Evolutionary conservation across 2,888 invertebrate genomes (phyloP).

Genomic region (Clanis bilineata): DNA sequence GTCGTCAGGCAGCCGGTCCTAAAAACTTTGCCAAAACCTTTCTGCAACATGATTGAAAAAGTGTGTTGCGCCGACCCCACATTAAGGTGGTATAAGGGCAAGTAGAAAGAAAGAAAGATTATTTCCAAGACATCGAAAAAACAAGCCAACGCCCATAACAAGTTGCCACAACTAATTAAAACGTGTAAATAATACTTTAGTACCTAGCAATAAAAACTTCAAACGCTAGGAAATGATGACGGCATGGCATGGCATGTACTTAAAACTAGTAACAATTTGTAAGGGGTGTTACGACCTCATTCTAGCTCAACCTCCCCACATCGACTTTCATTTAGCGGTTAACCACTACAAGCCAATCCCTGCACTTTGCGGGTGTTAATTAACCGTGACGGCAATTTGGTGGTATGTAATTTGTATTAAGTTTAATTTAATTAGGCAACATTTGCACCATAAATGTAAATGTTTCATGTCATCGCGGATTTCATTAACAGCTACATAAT

Average conservation of each 20-base stretch:
- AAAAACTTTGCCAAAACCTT: too few relatives aligned
- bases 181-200: background rate
- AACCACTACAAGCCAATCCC: background rate
- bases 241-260: background rate
- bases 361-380: slow-evolving; percentile 1
- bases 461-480: background rate
- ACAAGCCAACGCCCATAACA: too few relatives aligned
- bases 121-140: too few relatives aligned
- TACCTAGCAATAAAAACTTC: background rate
- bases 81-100: too few relatives aligned
- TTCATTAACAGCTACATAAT: too few relatives aligned
- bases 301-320: background rate
- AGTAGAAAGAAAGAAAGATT: too few relatives aligned
- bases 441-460: background rate
- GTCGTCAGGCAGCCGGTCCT: too few relatives aligned
- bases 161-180: background rate
- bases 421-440: too few relatives aligned
- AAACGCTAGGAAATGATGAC: background rate
- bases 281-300: background rate
- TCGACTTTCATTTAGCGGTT: background rate
- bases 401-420: background rate
- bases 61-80: too few relatives aligned
- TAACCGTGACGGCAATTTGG: background rate
- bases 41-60: too few relatives aligned
- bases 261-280: background rate